phyloP scores from a whole-genome alignment of 2,888 invertebrate genomes.

The Tenthredo notha region DNA sequence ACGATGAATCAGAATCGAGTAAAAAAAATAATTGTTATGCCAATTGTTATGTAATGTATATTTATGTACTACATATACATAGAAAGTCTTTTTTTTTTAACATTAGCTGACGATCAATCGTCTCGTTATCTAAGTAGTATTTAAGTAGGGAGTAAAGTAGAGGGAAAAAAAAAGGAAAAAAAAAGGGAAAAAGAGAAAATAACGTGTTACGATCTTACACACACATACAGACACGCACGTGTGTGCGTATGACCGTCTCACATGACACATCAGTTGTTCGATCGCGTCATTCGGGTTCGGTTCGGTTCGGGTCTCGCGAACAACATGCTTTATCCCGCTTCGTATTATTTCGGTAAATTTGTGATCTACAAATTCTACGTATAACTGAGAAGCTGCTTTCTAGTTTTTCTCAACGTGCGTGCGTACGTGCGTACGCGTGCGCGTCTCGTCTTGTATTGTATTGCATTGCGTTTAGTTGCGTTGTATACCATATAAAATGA shows the following conservation, averaged over 20 bases:
- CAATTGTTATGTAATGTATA: background rate
- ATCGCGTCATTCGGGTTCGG: background rate
- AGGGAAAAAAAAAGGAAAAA: too few relatives aligned
- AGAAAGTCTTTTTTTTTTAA: background rate
- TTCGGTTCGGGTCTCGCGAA: background rate
- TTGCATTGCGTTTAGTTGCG: too few relatives aligned
- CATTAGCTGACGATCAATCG: background rate
- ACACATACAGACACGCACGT: background rate
- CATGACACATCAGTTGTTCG: slow-evolving; percentile 8
- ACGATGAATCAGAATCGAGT: background rate
- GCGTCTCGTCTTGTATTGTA: too few relatives aligned
- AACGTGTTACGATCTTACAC: background rate
- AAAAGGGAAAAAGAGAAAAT: background rate
- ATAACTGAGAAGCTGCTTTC: background rate
- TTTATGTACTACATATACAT: too few relatives aligned
- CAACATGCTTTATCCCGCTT: background rate
- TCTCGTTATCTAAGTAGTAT: background rate
- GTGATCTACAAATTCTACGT: background rate
- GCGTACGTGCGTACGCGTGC: too few relatives aligned
- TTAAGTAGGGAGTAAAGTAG: background rate
- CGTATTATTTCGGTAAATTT: background rate
- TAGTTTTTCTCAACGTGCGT: too few relatives aligned
- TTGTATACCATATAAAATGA: too few relatives aligned
- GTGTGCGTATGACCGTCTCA: background rate
- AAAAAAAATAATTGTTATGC: background rate